Base-by-base conservation (phyloP, 2,797 vertebrate species). In the Cirrhinus mrigala region DNA sequence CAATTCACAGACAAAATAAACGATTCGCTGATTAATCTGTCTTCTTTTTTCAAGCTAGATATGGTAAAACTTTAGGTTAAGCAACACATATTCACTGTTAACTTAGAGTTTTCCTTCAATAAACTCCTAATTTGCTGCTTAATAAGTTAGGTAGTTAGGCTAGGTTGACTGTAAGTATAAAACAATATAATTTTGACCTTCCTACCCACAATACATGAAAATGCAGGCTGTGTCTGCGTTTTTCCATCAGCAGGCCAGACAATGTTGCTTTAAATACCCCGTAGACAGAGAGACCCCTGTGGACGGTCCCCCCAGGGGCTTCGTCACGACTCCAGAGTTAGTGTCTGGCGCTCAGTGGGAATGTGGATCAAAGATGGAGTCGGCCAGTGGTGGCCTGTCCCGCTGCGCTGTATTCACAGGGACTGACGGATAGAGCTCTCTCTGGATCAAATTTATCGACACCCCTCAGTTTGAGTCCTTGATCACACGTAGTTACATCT, bases 361-460 rank as follows among this genome's bases (percentile, higher is more conserved):
- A 83, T 58, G 83, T 89, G 71, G 79, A 83, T 89, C 80, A 80
- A 86, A 84, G 85, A 74, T 74, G 82, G 68, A 79, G 82, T 73
- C 71, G 22, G 46, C 52, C 86, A 87, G 33, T 78, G 81, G 70
- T 78, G 70, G 70, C 76, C 77, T 52, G 71, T 64, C 86, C 86
- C 3, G 82, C 86, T 81, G 84, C 18, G 86, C 58, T 60, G 71
- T 66, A 88, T 86, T 88, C 77, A 81, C 70, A 50, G 40, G 24
- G 71, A 78, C 84, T 79, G 80, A 82, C 62, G 48, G 44, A 86
- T 82, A 81, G 66, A 85, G 46, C 83, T 85, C 48, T 85, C 54
- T 62, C 66, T 24, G 64, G 84, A 88, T 89, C 85, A 87, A 87
- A 88, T 56, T 64, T 85, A 88, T 89, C 40, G 88, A 89, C 70